Evolutionary conservation across 2,888 invertebrate genomes (phyloP).

Genomic region (Chloromyia formosa): DNA sequence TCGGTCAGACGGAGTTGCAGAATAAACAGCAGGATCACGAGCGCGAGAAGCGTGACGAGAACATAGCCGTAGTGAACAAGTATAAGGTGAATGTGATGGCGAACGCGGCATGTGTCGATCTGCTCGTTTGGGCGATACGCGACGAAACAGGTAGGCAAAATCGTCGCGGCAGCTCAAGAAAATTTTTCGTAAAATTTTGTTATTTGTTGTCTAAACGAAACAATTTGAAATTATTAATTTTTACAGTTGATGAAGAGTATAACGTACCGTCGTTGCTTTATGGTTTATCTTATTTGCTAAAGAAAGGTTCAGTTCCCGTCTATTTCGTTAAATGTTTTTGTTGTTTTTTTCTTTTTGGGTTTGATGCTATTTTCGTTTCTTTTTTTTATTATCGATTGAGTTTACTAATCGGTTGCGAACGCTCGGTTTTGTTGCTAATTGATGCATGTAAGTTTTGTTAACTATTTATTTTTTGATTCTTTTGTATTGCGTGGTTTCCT

Average conservation of each 20-base stretch:
- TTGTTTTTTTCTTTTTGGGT: constrained; percentile 30
- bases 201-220: neutral
- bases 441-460: neutral
- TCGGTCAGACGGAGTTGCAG: constrained; percentile 92
- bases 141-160: constrained; percentile 89
- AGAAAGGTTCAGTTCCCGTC: constrained; percentile 57
- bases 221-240: constrained; percentile 53
- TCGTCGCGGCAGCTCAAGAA: neutral
- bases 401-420: neutral
- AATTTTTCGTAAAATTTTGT: constrained; percentile 19
- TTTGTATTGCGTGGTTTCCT: neutral
- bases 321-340: too few species aligned
- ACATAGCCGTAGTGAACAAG: constrained; percentile 83
- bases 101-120: constrained; percentile 96
- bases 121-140: constrained; percentile 96
- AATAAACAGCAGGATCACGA: constrained; percentile 88
- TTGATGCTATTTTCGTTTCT: constrained; percentile 21
- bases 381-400: neutral
- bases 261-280: constrained; percentile 77
- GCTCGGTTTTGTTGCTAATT: neutral
- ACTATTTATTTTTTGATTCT: neutral
- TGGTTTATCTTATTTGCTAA: constrained; percentile 73
- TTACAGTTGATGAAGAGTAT: constrained; percentile 78
- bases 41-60: constrained; percentile 81
- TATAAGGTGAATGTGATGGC: constrained; percentile 96